Conservation (phyloP, 2,888 invertebrate genomes). For the Xylota sylvarum region DNA sequence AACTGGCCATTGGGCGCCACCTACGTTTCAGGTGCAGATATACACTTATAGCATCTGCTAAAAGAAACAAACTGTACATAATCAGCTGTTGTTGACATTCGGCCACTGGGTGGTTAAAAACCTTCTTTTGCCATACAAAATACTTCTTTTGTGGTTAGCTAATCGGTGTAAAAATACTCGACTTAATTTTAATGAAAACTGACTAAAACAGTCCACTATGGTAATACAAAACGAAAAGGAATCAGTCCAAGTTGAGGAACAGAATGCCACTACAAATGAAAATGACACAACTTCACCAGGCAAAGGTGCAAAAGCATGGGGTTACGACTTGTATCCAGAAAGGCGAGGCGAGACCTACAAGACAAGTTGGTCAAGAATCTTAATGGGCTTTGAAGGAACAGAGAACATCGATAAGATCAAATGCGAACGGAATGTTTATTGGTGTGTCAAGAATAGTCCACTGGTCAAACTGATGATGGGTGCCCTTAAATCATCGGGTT, state of each 20-base stretch:
- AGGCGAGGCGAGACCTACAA: conserved; percentile 88
- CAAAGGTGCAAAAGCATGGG: conserved; percentile 86
- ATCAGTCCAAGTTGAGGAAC: conserved; percentile 7
- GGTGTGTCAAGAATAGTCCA: conserved; percentile 91
- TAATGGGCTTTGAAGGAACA: conserved; percentile 89
- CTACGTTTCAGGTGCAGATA: too few species aligned
- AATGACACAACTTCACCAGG: conserved; percentile 21
- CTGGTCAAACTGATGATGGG: conserved; percentile 94
- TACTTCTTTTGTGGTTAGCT: conserved; percentile 44
- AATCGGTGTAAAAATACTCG: conserved; percentile 6
- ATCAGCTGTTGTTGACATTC: conserved; percentile 61
- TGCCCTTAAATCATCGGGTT: conserved; percentile 88
- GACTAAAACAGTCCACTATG: conserved; percentile 37
- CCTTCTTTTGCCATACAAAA: neutral
- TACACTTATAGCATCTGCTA: too few species aligned
- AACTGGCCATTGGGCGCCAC: neutral
- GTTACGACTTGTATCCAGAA: conserved; percentile 94
- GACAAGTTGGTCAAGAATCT: conserved; percentile 86
- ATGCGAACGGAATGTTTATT: conserved; percentile 92
- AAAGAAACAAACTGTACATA: conserved; percentile 13
- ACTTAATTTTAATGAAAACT: conserved; percentile 29
- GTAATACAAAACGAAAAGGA: conserved; percentile 39
- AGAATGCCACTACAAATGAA: neutral
- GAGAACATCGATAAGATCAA: conserved; percentile 90
- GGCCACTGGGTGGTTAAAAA: neutral